Evolutionary conservation across 2,113 vertebrate genomes (phyloP).

Genomic region (Pteropus alecto): DNA sequence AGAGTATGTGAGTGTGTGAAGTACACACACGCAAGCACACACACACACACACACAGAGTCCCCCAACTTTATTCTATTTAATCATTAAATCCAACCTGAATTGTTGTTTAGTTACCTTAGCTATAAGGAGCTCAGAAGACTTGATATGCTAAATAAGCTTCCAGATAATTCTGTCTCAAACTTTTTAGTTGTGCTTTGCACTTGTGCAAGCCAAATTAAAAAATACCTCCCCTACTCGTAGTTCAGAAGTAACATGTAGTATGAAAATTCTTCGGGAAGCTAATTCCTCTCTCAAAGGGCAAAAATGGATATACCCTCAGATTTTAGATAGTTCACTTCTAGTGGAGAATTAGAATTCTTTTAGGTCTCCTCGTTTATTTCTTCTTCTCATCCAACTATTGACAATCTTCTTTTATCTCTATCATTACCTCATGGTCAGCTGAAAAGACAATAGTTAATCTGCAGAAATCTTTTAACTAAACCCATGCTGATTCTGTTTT

Average conservation of each 20-base stretch:
- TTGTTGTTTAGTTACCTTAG: background rate
- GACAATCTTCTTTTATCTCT: background rate
- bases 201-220: background rate
- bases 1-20: background rate
- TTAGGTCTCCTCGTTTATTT: background rate
- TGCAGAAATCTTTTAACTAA: slow-evolving; percentile 44
- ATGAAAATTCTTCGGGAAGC: background rate
- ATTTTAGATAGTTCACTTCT: background rate
- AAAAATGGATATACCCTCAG: background rate
- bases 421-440: background rate
- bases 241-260: background rate
- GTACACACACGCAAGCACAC: background rate
- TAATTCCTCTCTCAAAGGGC: background rate
- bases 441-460: slow-evolving; percentile 25
- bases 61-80: background rate
- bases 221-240: background rate
- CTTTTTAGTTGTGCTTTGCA: slow-evolving; percentile 37
- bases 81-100: background rate
- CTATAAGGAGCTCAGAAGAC: background rate
- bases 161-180: slow-evolving; percentile 33
- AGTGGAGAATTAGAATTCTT: background rate
- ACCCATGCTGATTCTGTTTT: background rate
- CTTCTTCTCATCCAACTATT: background rate
- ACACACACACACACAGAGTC: background rate
- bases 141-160: background rate